Evolutionary conservation across 2,888 invertebrate genomes (phyloP), one percentile per base, ranked within the genome.

Genomic region (Folsomia manolachei): DNA sequence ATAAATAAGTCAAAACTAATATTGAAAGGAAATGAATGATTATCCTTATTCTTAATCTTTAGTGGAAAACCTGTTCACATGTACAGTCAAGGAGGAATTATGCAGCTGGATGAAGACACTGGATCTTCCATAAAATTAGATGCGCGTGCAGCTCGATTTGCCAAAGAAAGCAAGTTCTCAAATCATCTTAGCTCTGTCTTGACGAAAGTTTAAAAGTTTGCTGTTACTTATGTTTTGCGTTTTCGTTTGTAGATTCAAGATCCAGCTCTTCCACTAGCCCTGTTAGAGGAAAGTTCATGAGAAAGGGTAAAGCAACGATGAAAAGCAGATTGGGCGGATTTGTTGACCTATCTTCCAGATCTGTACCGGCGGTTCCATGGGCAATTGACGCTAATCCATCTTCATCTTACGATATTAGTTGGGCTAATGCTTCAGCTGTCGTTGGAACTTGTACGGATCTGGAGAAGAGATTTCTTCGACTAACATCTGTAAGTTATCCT

Each of bases 391-490:
- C 75, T 14, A 70, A 69, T 27, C 78, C 78, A 1, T 66, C 51
- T 64, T 19, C 23, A 52, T 75, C 69, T 27, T 73, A 74, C 51
- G 78, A 75, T 14, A 67, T 24, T 26, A 73, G 72, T 27, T 75
- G 73, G 71, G 71, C 71, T 4, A 71, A 71, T 25, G 71, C 74
- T 23, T 71, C 74, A 18, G 67, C 73, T 53, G 76, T 76, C 18
- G 72, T 73, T 64, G 76, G 76, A 9, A 76, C 76, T 14, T 67
- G 95, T 85, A 89, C 88, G 84, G 94, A 97, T 83, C 86, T 99
- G 82, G 98, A 99, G 85, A 99, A 99, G 84, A 92, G 92, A 64
- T 99, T 97, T 85, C 88, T 99, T 81, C 89, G 99, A 81, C 87
- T 99, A 70, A 99, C 99, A 51, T 85, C 88, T 73, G 89, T 89